Base-by-base conservation (phyloP, 1,140 invertebrate genomes). In the Drosophila subobscura region DNA sequence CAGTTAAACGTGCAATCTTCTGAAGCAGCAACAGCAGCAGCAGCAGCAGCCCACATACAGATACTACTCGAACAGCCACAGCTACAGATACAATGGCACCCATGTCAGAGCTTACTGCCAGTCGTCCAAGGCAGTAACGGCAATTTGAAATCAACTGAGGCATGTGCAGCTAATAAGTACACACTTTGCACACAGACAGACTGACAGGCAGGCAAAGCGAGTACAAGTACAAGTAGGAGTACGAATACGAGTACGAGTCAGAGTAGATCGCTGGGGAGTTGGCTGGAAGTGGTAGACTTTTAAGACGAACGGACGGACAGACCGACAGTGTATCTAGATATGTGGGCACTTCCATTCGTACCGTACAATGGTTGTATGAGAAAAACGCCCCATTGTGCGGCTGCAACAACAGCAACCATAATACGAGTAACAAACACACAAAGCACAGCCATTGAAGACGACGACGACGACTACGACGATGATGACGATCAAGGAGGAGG, bases 371-470 rank as follows among this genome's bases (percentile, higher is more conserved):
- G 37, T 46, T 68, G 75, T 65, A 85, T 77, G 83, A 80, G 81
- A 86, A 85, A 66, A 85, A 85, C 83, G 81, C 81, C 80, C 81
- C 81, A 86, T 88, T 86, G 83, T 88, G 77, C 37, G 58, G 47
- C 71, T 50, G 56, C 44, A 47, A 55, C 55, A 59, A 8, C 50
- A 53, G 45, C 46, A 53, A 55, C 56, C 42, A 40, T n/a, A 22
- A 44, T 47, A 55, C 55, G 71, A 61, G 68, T 55, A 70, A 47
- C 67, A 57, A 63, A 44, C 29, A 67, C 76, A 74, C 80, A 80
- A 74, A 55, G 74, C 77, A 52, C 70, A 58, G 61, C 61, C 81
- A 88, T 85, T 85, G 81, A 86, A 61, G 67, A 76, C 23, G 45
- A 23, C 45, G 45, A 44, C 14, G 37, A 27, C 27, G n/a, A 27